Percentiles rank a stretch among this genome's conserved stretches.
Evolutionary conservation across 1,140 invertebrate species (phyloP).

Genomic region (Cydia amplana): DNA sequence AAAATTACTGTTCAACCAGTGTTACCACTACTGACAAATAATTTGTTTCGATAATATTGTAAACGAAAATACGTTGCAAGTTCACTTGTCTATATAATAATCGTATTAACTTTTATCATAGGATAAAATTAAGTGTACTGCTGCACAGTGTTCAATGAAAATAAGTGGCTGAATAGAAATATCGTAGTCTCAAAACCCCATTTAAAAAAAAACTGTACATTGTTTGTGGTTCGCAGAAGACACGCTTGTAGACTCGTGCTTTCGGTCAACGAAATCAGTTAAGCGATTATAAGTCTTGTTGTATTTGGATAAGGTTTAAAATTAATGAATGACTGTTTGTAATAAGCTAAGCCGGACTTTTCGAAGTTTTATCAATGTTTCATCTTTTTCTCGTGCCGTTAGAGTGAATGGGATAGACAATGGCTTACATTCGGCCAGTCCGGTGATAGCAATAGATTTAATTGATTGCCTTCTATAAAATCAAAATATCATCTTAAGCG

Average conservation of each 20-base stretch:
- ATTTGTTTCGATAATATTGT: slow-evolving; percentile 49
- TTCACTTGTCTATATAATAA: slow-evolving; percentile 67
- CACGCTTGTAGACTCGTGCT: slow-evolving; percentile 32
- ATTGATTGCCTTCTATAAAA: slow-evolving; percentile 10
- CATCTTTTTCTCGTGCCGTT: slow-evolving; percentile 5
- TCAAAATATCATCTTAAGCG: background rate
- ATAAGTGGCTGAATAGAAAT: slow-evolving; percentile 39
- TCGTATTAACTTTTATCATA: slow-evolving; percentile 71
- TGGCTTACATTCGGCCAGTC: background rate
- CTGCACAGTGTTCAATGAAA: slow-evolving; percentile 71
- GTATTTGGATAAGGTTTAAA: slow-evolving; percentile 20
- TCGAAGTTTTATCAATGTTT: slow-evolving; percentile 5
- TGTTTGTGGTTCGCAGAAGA: slow-evolving; percentile 31
- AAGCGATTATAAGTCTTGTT: slow-evolving; percentile 29
- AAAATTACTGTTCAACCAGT: slow-evolving; percentile 37
- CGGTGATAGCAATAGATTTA: slow-evolving; percentile 24
- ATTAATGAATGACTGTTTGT: slow-evolving; percentile 33
- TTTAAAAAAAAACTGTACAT: slow-evolving; percentile 34
- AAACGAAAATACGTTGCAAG: slow-evolving; percentile 61
- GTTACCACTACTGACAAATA: slow-evolving; percentile 56
- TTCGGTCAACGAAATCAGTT: slow-evolving; percentile 28
- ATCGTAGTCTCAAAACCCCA: slow-evolving; percentile 34
- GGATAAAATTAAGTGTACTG: slow-evolving; percentile 57
- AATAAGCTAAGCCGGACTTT: slow-evolving; percentile 11
- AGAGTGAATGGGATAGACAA: background rate